Evolutionary conservation across 2,888 invertebrate genomes (phyloP).

Genomic region (Amiota mariae): DNA sequence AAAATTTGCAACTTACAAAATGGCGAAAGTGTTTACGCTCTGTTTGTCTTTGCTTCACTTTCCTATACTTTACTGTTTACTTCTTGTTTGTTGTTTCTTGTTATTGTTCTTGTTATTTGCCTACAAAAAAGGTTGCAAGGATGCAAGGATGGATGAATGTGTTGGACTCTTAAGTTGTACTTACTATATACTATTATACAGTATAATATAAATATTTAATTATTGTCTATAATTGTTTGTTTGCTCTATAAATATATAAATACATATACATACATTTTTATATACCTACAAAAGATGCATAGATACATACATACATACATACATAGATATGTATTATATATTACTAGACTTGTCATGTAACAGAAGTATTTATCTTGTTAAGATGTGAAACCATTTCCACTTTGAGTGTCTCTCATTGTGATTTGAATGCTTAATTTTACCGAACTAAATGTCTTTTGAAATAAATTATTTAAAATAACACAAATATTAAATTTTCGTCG

Average conservation of each 20-base stretch:
- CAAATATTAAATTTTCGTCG: slow-evolving; percentile 11
- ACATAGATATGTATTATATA: not conserved
- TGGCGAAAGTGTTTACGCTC: too few relatives aligned
- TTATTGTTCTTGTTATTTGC: slow-evolving; percentile 24
- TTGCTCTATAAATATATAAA: not conserved
- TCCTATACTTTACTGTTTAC: slow-evolving; percentile 11
- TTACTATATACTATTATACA: not conserved
- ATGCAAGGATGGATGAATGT: not conserved
- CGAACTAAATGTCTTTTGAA: too few relatives aligned
- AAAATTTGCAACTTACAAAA: too few relatives aligned
- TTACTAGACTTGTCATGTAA: too few relatives aligned
- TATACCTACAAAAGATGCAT: not conserved
- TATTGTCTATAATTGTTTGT: slow-evolving; percentile 32
- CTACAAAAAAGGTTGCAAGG: slow-evolving; percentile 40
- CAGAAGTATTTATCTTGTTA: too few relatives aligned
- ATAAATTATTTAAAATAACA: not conserved
- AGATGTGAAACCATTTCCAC: too few relatives aligned
- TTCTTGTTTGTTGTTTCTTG: slow-evolving; percentile 3
- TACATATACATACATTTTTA: not conserved
- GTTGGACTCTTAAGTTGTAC: too few relatives aligned
- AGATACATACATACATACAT: slow-evolving; percentile 6
- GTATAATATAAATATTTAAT: slow-evolving; percentile 59
- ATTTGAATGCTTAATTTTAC: too few relatives aligned
- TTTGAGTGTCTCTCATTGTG: too few relatives aligned
- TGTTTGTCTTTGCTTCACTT: slow-evolving; percentile 26